Evolutionary conservation across 2,888 invertebrate species (phyloP).

Genomic region (Boloria euphrosyne): DNA sequence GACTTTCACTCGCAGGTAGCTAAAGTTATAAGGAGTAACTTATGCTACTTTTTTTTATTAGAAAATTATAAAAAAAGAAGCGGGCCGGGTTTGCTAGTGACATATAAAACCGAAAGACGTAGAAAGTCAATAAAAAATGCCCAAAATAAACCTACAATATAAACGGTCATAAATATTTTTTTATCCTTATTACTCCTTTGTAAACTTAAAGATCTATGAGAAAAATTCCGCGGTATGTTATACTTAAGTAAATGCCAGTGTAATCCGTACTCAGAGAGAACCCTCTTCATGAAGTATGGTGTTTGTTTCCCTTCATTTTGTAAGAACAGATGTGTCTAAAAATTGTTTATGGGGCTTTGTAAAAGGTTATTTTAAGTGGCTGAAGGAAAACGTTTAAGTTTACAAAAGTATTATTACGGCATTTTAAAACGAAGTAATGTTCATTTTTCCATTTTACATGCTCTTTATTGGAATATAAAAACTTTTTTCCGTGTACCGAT

Average conservation of each 20-base stretch:
- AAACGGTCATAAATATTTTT: slow-evolving; percentile 26
- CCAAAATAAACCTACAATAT: slow-evolving; percentile 7
- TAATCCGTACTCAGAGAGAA: slow-evolving; percentile 53
- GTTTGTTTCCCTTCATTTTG: slow-evolving; percentile 53
- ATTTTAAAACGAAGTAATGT: not conserved
- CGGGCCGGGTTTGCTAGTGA: too few species aligned
- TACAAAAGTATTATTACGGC: slow-evolving; percentile 3
- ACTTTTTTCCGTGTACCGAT: not conserved
- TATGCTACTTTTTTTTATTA: too few species aligned
- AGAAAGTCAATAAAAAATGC: slow-evolving; percentile 13
- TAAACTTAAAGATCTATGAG: slow-evolving; percentile 43
- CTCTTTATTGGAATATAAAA: not conserved
- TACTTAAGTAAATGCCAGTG: slow-evolving; percentile 52
- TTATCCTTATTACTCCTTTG: slow-evolving; percentile 38
- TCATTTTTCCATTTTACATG: not conserved
- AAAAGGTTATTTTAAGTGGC: slow-evolving; percentile 26
- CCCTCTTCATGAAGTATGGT: slow-evolving; percentile 47
- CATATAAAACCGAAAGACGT: too few species aligned
- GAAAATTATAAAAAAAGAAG: too few species aligned
- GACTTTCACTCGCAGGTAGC: too few species aligned
- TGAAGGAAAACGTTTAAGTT: slow-evolving; percentile 2
- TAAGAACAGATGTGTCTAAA: slow-evolving; percentile 60
- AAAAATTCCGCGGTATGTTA: slow-evolving; percentile 53
- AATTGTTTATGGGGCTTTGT: slow-evolving; percentile 30
- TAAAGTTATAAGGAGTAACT: too few species aligned